These are phyloP conservation scores for Exocentrus adspersus DNA, from an alignment of 2,888 invertebrate species.

Conservation along the genomic window DNA sequence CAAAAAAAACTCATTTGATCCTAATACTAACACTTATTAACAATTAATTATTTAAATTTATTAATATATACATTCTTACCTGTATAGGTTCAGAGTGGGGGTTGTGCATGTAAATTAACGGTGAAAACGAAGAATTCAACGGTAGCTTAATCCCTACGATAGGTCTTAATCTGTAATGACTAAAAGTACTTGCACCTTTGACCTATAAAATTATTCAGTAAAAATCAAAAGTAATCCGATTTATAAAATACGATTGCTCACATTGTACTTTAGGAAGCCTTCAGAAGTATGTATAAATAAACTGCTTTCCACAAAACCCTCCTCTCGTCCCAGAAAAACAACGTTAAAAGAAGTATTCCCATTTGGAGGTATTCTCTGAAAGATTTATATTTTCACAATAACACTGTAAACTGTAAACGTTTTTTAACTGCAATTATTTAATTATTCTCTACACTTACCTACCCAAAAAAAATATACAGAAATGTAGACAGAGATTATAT, in stretches of 20 bases:
- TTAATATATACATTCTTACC: too few relatives aligned
- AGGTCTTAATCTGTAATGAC: slow-evolving; percentile 91
- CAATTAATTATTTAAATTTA: too few relatives aligned
- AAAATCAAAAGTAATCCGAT: too few relatives aligned
- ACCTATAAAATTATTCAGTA: slow-evolving; percentile 70
- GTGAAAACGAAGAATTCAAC: slow-evolving; percentile 88
- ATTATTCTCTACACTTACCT: too few relatives aligned
- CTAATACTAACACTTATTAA: too few relatives aligned
- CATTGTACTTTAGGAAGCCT: slow-evolving; percentile 89
- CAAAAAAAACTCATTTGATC: too few relatives aligned
- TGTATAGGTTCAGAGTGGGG: slow-evolving; percentile 89
- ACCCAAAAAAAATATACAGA: too few relatives aligned
- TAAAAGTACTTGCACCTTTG: slow-evolving; percentile 85
- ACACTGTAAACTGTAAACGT: too few relatives aligned
- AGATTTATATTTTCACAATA: slow-evolving; percentile 51
- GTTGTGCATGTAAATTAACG: slow-evolving; percentile 93
- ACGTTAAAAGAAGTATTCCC: slow-evolving; percentile 96
- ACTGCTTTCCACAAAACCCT: slow-evolving; percentile 87
- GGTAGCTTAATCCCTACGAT: slow-evolving; percentile 92
- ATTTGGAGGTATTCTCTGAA: slow-evolving; percentile 85
- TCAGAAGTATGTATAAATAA: slow-evolving; percentile 95
- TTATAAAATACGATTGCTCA: slow-evolving; percentile 62
- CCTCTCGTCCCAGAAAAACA: slow-evolving; percentile 92
- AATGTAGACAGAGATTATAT: too few relatives aligned
- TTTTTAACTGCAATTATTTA: too few relatives aligned